These are phyloP conservation scores for Gymnoscelis rufifasciata DNA, from an alignment of 2,888 invertebrate species.

Conservation along the genomic window DNA sequence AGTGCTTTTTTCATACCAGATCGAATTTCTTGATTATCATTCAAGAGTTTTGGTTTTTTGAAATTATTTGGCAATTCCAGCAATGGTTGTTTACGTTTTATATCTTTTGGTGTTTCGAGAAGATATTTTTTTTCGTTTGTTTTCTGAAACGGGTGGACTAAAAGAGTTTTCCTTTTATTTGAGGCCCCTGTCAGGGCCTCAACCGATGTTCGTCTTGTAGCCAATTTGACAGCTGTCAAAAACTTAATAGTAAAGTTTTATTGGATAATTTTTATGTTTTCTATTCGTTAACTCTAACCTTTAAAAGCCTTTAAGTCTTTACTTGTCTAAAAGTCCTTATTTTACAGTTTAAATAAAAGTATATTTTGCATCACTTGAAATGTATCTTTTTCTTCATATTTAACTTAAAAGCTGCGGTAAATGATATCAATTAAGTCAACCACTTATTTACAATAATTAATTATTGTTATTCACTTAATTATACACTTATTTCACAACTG, in stretches of 20 bases:
- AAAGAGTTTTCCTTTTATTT: slow-evolving; percentile 50
- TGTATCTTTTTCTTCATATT: no score
- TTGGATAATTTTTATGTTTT: no score
- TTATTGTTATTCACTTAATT: no score
- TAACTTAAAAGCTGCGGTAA: no score
- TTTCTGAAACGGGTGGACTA: slow-evolving; percentile 56
- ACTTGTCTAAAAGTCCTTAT: no score
- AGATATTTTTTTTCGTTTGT: slow-evolving; percentile 46
- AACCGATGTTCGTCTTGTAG: slow-evolving; percentile 40
- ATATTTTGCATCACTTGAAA: no score
- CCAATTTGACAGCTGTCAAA: slow-evolving; percentile 55
- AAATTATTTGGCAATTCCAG: slow-evolving; percentile 55
- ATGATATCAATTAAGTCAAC: no score
- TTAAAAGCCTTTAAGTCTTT: no score
- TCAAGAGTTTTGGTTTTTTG: slow-evolving; percentile 57
- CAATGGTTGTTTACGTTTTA: slow-evolving; percentile 58
- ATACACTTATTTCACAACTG: no score
- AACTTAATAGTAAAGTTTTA: slow-evolving; percentile 1
- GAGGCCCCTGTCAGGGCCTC: slow-evolving; percentile 67
- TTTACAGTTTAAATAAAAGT: no score
- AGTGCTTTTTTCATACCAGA: slow-evolving; percentile 14
- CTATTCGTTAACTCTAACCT: no score
- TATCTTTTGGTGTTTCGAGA: slow-evolving; percentile 60
- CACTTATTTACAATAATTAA: no score
- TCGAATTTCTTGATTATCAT: slow-evolving; percentile 14